Conservation (phyloP, 2,888 invertebrate genomes). For the Aphidoletes aphidimyza region DNA sequence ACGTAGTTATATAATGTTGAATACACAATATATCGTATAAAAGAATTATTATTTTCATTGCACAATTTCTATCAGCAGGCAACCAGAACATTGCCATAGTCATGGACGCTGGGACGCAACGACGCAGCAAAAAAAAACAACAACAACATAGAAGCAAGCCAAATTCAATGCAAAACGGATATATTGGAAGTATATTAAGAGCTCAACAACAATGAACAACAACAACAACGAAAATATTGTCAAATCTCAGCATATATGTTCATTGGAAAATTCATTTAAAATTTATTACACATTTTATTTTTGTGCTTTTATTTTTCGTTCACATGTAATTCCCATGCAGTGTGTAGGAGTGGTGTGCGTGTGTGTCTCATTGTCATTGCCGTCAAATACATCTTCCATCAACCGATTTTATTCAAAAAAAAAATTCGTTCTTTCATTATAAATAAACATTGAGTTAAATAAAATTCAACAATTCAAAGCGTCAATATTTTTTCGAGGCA, state of each 20-base stretch:
- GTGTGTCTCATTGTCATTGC: not conserved
- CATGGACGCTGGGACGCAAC: no score
- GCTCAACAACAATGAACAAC: not conserved
- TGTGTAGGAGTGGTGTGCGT: not conserved
- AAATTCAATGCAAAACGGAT: constrained; percentile 6
- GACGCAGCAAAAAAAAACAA: constrained; percentile 12
- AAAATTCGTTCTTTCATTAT: no score
- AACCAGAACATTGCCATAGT: not conserved
- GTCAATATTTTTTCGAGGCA: not conserved
- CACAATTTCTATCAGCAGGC: constrained; percentile 6
- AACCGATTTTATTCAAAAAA: no score
- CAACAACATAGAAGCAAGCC: constrained; percentile 39
- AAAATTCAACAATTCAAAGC: constrained; percentile 1
- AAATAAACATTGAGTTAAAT: not conserved
- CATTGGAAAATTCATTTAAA: constrained; percentile 1
- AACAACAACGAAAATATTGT: not conserved
- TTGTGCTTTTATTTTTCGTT: not conserved
- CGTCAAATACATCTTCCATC: not conserved
- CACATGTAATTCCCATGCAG: no score
- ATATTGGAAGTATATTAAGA: constrained; percentile 26
- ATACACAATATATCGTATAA: not conserved
- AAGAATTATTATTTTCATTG: constrained; percentile 33
- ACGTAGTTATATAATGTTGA: not conserved
- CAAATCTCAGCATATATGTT: constrained; percentile 12
- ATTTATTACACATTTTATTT: constrained; percentile 49